Percentiles rank a stretch among this genome's conserved stretches.
phyloP scores from a whole-genome alignment of 2,797 vertebrate genomes.

The Synanceia verrucosa region DNA sequence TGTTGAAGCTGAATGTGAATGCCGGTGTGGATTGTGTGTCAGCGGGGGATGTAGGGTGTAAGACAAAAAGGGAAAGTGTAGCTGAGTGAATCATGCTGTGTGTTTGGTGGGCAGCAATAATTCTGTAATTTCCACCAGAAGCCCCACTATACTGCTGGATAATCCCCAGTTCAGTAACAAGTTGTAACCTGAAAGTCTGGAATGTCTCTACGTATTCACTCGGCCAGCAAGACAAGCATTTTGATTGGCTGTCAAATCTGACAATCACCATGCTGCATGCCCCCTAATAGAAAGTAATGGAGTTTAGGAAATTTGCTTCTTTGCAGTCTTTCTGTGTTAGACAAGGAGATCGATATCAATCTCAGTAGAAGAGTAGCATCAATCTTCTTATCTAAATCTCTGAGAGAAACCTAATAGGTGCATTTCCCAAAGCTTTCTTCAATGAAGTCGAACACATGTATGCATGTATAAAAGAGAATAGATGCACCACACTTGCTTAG shows the following conservation, averaged over 20 bases:
- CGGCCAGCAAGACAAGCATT: not conserved
- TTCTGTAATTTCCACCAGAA: conserved; percentile 6
- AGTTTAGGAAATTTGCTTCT: not conserved
- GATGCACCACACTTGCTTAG: not conserved
- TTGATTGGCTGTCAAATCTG: not conserved
- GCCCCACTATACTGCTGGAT: not conserved
- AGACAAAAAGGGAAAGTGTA: not conserved
- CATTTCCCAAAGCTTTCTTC: not conserved
- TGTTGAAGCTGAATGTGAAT: not conserved
- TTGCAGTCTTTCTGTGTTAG: not conserved
- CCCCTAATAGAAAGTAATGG: not conserved
- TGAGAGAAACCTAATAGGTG: not conserved
- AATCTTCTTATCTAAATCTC: not conserved
- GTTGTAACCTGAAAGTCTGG: conserved; percentile 16
- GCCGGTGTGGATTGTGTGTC: not conserved
- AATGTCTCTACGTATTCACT: not conserved
- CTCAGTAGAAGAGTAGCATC: not conserved
- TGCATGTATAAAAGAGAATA: not conserved
- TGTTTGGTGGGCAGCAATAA: not conserved
- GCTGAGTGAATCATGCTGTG: conserved; percentile 5
- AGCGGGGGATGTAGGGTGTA: not conserved
- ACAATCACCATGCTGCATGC: not conserved
- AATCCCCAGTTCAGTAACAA: conserved; percentile 10
- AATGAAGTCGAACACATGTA: not conserved
- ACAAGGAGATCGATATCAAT: not conserved